Base-by-base conservation (phyloP, 2,888 invertebrate species). In the Lordiphosa andalusiaca region DNA sequence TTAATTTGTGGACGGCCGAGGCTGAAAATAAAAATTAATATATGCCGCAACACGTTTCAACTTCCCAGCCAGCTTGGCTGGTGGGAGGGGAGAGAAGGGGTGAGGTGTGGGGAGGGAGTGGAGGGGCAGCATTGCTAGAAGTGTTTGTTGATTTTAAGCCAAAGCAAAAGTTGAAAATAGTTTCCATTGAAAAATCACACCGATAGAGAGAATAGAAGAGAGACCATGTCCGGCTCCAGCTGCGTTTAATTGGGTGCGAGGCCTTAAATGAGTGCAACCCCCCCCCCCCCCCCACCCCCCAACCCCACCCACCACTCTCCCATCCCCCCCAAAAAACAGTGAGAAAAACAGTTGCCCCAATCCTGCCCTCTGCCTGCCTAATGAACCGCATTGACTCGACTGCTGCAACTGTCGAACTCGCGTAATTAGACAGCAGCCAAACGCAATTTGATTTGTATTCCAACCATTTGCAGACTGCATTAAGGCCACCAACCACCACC, bases 31-130 rank as follows among this genome's bases (percentile, higher is more conserved):
- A 80, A 77, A 74, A 73, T 68, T 86, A 85, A 85, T 85, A 80
- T 85, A 85, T 86, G 84, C 85, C 57, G 74, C 67, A 73, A 61
- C 85, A 85, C 86, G 85, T 69, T 65, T 67, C 72, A 73, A 61
- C 73, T 75, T 70, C 69, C 67, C 68, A 48, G 53, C 38, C 50
- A 19, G 25, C 41, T 19, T 2, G 10, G 41, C 6, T 13, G 3
- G 12, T 10, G 5, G 23, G 25, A 37, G 16, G 44, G 39, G 10
- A n/a, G n/a, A n/a, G 19, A 12, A 4, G 12, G 5, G 38, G 16
- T n/a, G 35, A 25, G 40, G 9, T 16, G 12, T 25, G 7, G 41
- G 7, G 7, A 16, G 25, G 3, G 9, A 10, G n/a, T 7, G 36
- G 46, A 12, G 36, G n/a, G 12, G 38, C 57, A 19, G 38, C 21